phyloP scores from a whole-genome alignment of 2,888 invertebrate genomes.

The Cataglyphis cursor region DNA sequence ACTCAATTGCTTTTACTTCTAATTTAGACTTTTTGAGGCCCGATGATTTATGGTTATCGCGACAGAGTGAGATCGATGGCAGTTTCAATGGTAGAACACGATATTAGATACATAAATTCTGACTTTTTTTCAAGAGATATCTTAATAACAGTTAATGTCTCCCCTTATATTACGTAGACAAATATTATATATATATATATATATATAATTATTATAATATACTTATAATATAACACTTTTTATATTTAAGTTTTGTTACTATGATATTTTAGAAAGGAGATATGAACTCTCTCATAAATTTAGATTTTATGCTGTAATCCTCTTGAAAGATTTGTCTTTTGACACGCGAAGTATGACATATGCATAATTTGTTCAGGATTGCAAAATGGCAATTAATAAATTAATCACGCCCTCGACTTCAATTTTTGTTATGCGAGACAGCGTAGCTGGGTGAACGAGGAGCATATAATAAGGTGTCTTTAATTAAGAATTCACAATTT shows the following conservation, averaged over 20 bases:
- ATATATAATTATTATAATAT: background rate
- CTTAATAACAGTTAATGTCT: background rate
- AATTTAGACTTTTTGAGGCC: conserved; percentile 45
- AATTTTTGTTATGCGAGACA: background rate
- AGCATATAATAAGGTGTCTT: background rate
- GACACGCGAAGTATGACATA: background rate
- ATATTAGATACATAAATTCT: conserved; percentile 46
- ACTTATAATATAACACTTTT: too few species aligned
- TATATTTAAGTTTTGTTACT: background rate
- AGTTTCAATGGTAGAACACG: background rate
- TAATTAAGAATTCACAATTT: background rate
- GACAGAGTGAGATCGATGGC: conserved; percentile 32
- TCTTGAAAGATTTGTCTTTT: background rate
- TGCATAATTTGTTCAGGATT: background rate
- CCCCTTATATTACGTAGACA: background rate
- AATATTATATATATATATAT: background rate
- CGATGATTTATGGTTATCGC: conserved; percentile 28
- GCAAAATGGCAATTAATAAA: background rate
- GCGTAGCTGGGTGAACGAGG: background rate
- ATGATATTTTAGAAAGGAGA: conserved; percentile 6
- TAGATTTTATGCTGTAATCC: background rate
- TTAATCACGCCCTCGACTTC: background rate
- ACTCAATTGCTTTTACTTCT: conserved; percentile 42
- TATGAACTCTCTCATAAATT: background rate
- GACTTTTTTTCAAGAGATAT: background rate